Evolutionary conservation across 2,888 invertebrate genomes (phyloP).

Genomic region (Drosophila paracracens): DNA sequence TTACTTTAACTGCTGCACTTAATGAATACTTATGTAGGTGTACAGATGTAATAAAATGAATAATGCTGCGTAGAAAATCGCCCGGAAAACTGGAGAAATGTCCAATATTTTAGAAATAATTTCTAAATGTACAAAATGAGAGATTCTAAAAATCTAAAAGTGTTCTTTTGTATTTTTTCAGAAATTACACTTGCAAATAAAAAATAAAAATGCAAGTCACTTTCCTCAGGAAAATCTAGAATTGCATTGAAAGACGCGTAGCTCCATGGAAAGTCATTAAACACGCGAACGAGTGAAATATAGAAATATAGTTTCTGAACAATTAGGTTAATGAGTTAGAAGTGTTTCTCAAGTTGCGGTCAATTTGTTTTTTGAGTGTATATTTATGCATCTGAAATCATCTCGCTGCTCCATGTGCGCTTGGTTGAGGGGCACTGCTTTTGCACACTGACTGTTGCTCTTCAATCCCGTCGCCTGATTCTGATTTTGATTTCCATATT

Average conservation of each 20-base stretch:
- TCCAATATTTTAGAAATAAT: too few species aligned
- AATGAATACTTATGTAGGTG: neutral
- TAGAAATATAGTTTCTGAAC: neutral
- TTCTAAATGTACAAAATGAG: too few species aligned
- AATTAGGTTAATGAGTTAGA: neutral
- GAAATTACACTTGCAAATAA: too few species aligned
- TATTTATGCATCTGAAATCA: conserved; percentile 2
- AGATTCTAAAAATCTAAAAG: too few species aligned
- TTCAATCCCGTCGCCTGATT: conserved; percentile 6
- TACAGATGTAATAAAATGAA: too few species aligned
- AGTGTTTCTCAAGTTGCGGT: neutral
- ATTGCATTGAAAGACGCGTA: neutral
- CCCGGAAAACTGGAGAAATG: too few species aligned
- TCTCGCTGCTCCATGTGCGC: conserved; percentile 8
- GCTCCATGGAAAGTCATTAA: too few species aligned
- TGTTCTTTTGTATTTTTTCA: too few species aligned
- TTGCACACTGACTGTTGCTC: conserved; percentile 8
- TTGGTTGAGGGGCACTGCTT: conserved; percentile 1
- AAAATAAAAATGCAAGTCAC: neutral
- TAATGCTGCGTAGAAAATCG: too few species aligned
- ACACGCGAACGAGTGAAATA: neutral
- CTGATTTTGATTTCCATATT: conserved; percentile 28
- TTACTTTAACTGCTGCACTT: neutral
- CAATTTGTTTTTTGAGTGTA: too few species aligned
- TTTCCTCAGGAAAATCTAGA: neutral